Evolutionary conservation across 2,888 invertebrate species (phyloP).

Genomic region (Prosapia bicincta): DNA sequence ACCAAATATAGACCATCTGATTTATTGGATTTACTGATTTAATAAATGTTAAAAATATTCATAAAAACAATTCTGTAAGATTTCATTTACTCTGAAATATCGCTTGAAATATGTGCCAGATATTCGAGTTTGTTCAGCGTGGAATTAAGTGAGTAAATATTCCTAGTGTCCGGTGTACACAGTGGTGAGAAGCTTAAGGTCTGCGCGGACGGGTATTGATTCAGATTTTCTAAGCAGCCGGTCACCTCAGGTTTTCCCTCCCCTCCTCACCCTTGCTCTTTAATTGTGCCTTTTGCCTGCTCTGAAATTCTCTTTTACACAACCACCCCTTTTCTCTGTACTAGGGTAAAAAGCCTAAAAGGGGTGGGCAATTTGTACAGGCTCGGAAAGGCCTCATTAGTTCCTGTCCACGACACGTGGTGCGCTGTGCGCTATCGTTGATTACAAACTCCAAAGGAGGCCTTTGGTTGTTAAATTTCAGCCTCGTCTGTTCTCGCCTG

Average conservation of each 20-base stretch:
- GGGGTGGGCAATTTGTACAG: conserved; percentile 44
- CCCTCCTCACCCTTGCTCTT: conserved; percentile 28
- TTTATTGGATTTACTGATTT: no score
- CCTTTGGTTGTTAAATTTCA: not conserved
- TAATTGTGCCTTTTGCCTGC: conserved; percentile 32
- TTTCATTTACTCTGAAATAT: no score
- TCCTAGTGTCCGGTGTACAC: no score
- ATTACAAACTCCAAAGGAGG: conserved; percentile 29
- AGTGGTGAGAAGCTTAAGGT: no score
- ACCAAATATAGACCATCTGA: no score
- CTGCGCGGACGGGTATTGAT: conserved; percentile 15
- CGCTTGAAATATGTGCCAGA: no score
- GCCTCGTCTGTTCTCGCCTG: not conserved
- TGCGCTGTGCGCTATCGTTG: conserved; percentile 37
- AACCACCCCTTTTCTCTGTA: conserved; percentile 21
- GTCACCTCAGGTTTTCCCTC: conserved; percentile 22
- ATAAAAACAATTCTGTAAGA: no score
- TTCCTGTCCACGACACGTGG: conserved; percentile 49
- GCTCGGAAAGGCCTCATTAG: conserved; percentile 48
- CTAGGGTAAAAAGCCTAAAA: conserved; percentile 20
- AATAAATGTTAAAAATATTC: no score
- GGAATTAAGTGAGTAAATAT: no score
- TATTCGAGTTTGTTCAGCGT: no score
- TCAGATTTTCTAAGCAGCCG: conserved; percentile 22
- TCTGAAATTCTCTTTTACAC: conserved; percentile 32